Evolutionary conservation across 1,140 invertebrate species (phyloP).

Genomic region (Pseudomyrmex dendroicus): DNA sequence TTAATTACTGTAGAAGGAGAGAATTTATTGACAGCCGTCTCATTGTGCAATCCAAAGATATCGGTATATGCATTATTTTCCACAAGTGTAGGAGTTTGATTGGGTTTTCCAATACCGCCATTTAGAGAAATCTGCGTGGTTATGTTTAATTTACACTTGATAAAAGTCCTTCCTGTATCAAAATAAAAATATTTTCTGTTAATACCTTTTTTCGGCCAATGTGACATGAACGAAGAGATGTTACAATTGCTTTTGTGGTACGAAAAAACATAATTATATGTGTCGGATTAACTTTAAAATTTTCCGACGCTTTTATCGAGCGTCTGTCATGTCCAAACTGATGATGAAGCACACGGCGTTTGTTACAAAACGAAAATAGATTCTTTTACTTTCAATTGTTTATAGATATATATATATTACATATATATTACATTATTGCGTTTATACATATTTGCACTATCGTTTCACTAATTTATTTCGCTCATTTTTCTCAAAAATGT

Average conservation of each 20-base stretch:
- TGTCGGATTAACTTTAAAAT: conserved; percentile 70
- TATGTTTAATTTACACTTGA: conserved; percentile 24
- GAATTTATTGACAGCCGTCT: conserved; percentile 27
- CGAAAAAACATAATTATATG: conserved; percentile 77
- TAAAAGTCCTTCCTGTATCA: too few relatives aligned
- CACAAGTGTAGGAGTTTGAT: conserved; percentile 37
- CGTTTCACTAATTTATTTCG: too few relatives aligned
- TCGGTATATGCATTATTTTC: conserved; percentile 35
- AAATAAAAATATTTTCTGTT: too few relatives aligned
- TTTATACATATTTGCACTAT: too few relatives aligned
- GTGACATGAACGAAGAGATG: conserved; percentile 63
- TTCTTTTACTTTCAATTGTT: conserved; percentile 39
- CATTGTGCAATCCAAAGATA: conserved; percentile 39
- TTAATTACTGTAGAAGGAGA: background rate
- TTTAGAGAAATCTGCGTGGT: conserved; percentile 18
- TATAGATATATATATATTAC: background rate
- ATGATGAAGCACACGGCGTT: conserved; percentile 15
- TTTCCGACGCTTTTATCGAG: conserved; percentile 67
- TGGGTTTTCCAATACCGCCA: conserved; percentile 48
- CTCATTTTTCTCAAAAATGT: too few relatives aligned
- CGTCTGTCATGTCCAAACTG: conserved; percentile 70
- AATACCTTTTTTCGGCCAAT: conserved; percentile 49
- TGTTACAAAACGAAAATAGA: conserved; percentile 56
- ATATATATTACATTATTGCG: background rate
- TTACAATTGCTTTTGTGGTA: conserved; percentile 75